Evolutionary conservation across 2,797 vertebrate species (phyloP).

Genomic region (Neosilurus hyrtlii): DNA sequence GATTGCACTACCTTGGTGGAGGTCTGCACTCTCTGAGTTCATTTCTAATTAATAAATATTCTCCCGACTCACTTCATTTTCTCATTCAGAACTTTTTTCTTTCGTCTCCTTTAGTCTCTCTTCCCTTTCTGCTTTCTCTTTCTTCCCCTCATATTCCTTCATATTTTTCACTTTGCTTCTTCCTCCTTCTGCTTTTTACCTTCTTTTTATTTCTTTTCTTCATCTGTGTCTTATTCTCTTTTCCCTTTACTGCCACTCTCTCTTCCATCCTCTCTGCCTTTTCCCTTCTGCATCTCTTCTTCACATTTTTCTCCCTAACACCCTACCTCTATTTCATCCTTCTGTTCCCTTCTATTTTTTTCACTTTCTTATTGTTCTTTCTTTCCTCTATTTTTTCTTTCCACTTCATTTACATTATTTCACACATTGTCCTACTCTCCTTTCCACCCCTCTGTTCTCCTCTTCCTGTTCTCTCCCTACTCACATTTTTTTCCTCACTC

Average conservation of each 20-base stretch:
- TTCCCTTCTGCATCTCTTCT: not conserved
- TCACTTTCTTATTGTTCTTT: not conserved
- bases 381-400: not conserved
- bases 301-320: not conserved
- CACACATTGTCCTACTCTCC: not conserved
- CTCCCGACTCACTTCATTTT: not conserved
- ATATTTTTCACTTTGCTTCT: not conserved
- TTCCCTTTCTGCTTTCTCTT: not conserved
- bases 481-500: not conserved
- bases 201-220: not conserved
- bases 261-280: not conserved
- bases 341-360: not conserved
- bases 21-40: too few relatives aligned
- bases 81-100: not conserved
- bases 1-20: too few relatives aligned
- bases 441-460: not conserved
- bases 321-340: not conserved
- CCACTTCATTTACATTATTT: not conserved
- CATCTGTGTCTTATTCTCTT: not conserved
- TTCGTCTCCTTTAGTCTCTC: not conserved
- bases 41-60: not conserved
- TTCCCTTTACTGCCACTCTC: not conserved
- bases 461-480: not conserved
- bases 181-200: not conserved
- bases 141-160: not conserved